Conservation (phyloP, 1,140 invertebrate species). For the Caenorhabditis latens region DNA sequence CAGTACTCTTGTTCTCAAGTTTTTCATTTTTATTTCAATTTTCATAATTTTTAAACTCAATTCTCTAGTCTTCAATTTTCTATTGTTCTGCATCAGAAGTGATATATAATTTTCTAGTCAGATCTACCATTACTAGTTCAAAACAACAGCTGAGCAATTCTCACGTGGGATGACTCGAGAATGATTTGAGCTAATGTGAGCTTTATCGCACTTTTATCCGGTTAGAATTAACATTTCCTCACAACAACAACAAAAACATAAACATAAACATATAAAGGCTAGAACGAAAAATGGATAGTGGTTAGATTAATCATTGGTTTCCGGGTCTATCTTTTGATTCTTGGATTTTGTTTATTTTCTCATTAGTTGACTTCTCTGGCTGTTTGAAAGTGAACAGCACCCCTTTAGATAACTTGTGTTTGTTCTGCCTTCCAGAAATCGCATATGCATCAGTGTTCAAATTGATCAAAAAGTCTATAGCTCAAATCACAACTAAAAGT, state of each 20-base stretch:
- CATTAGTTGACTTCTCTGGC: too few species aligned
- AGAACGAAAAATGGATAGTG: background rate
- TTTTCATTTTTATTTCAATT: background rate
- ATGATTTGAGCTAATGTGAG: background rate
- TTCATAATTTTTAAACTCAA: background rate
- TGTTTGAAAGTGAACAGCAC: background rate
- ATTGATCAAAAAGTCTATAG: background rate
- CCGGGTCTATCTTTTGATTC: background rate
- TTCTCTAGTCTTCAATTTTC: background rate
- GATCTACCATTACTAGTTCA: background rate
- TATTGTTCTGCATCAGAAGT: background rate
- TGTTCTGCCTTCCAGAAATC: background rate
- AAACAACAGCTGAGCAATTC: background rate
- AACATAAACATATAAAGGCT: background rate
- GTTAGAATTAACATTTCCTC: background rate
- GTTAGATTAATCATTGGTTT: slow-evolving; percentile 28
- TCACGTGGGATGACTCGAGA: background rate
- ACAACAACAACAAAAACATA: background rate
- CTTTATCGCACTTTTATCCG: slow-evolving; percentile 5
- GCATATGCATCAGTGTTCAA: slow-evolving; percentile 20
- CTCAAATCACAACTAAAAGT: background rate
- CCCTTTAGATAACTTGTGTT: too few species aligned
- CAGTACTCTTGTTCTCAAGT: background rate
- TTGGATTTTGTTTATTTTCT: background rate
- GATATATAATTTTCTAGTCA: background rate